phyloP scores from a whole-genome alignment of 2,888 invertebrate species.

The Spodoptera picta region DNA sequence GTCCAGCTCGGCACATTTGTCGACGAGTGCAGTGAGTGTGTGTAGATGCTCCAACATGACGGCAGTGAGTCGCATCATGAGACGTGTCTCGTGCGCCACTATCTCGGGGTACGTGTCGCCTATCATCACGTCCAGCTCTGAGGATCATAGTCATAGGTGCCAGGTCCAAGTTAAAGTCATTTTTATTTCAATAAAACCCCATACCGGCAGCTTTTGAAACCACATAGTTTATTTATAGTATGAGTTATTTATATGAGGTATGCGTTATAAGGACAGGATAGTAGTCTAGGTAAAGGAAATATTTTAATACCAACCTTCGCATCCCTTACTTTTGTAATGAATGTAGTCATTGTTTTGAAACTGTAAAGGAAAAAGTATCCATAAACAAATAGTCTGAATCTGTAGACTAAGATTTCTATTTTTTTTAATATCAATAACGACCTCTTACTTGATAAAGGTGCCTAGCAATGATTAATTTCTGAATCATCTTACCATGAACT shows the following conservation, averaged over 20 bases:
- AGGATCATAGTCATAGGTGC: background rate
- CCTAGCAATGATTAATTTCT: too few species aligned
- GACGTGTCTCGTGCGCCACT: constrained; percentile 93
- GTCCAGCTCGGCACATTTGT: constrained; percentile 91
- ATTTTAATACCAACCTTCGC: constrained; percentile 82
- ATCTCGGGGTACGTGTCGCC: constrained; percentile 95
- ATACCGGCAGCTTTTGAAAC: too few species aligned
- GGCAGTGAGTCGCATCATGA: constrained; percentile 91
- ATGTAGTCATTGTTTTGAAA: constrained; percentile 90
- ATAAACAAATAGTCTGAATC: too few species aligned
- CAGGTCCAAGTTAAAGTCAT: background rate
- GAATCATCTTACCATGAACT: constrained; percentile 90
- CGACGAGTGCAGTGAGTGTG: constrained; percentile 87
- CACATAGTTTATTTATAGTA: too few species aligned
- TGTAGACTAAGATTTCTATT: too few species aligned
- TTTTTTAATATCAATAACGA: too few species aligned
- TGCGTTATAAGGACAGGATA: too few species aligned
- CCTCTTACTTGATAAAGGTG: too few species aligned
- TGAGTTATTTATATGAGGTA: too few species aligned
- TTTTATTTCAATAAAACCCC: too few species aligned
- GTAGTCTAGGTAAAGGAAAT: too few species aligned
- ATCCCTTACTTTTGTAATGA: constrained; percentile 92
- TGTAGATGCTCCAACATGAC: constrained; percentile 89
- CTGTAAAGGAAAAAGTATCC: constrained; percentile 67
- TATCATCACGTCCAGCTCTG: constrained; percentile 92